Evolutionary conservation across 2,888 invertebrate genomes (phyloP).

Genomic region (Coelopa pilipes): DNA sequence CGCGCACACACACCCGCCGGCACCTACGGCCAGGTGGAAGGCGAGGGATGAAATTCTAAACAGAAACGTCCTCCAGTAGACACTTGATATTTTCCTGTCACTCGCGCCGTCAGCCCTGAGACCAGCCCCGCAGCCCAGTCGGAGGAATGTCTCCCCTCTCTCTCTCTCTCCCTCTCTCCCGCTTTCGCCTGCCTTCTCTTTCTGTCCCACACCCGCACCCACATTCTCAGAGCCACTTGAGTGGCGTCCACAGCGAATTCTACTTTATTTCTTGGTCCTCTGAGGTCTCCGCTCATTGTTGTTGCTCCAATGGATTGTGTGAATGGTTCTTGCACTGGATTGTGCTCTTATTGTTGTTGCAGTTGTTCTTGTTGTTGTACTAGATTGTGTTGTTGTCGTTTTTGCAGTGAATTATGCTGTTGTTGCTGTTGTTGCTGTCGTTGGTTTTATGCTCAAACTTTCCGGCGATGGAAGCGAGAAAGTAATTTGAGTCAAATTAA

Average conservation of each 20-base stretch:
- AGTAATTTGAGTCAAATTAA: constrained; percentile 51
- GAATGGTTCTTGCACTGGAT: background rate
- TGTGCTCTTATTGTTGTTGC: background rate
- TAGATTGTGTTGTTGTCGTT: background rate
- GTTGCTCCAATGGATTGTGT: no score
- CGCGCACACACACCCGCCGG: no score
- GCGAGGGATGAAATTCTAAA: background rate
- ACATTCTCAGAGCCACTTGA: no score
- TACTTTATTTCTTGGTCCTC: no score
- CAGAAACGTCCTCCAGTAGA: background rate
- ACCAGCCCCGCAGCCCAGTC: background rate
- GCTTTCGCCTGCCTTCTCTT: background rate
- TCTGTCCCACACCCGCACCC: background rate
- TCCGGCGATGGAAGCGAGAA: constrained; percentile 29
- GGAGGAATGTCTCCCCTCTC: background rate
- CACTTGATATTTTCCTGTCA: constrained; percentile 4
- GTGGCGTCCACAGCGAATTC: no score
- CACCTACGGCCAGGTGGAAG: no score
- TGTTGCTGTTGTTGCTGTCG: background rate
- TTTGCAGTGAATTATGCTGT: background rate
- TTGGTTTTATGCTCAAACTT: constrained; percentile 22
- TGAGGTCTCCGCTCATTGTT: no score
- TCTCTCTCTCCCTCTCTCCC: background rate
- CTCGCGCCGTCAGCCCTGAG: background rate
- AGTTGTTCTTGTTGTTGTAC: no score